phyloP scores from a whole-genome alignment of 1,140 invertebrate genomes.

The Andricus grossulariae region DNA sequence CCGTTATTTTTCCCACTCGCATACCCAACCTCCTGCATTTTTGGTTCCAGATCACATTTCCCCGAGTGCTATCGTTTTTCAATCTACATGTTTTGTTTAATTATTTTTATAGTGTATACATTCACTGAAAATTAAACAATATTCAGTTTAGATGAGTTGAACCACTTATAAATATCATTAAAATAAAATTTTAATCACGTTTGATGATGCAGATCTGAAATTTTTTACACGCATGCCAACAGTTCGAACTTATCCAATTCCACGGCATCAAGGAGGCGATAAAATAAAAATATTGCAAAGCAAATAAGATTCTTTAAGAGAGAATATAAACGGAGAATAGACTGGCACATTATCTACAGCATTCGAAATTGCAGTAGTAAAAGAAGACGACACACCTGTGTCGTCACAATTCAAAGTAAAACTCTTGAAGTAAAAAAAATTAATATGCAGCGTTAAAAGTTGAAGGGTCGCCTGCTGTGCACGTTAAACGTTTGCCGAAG shows the following conservation, averaged over 20 bases:
- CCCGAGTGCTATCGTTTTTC: not conserved
- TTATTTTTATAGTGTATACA: not conserved
- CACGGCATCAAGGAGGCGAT: too few relatives aligned
- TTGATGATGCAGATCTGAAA: too few relatives aligned
- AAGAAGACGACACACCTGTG: not conserved
- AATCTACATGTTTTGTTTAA: slow-evolving; percentile 5
- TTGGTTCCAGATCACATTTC: not conserved
- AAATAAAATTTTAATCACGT: too few relatives aligned
- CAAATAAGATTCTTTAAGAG: too few relatives aligned
- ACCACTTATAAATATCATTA: too few relatives aligned
- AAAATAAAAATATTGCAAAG: too few relatives aligned
- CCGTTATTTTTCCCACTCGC: slow-evolving; percentile 14
- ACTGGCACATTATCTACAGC: too few relatives aligned
- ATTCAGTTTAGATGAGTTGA: too few relatives aligned
- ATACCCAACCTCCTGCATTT: not conserved
- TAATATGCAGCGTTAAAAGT: slow-evolving; percentile 27
- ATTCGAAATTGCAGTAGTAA: not conserved
- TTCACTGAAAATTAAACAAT: too few relatives aligned
- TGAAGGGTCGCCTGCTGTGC: not conserved
- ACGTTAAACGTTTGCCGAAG: slow-evolving; percentile 8
- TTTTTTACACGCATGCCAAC: too few relatives aligned
- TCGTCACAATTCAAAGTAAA: not conserved
- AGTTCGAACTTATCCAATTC: too few relatives aligned
- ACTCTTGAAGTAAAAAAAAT: not conserved
- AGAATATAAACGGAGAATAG: too few relatives aligned